Conservation (phyloP, 1,140 invertebrate species). For the Leguminivora glycinivorella region DNA sequence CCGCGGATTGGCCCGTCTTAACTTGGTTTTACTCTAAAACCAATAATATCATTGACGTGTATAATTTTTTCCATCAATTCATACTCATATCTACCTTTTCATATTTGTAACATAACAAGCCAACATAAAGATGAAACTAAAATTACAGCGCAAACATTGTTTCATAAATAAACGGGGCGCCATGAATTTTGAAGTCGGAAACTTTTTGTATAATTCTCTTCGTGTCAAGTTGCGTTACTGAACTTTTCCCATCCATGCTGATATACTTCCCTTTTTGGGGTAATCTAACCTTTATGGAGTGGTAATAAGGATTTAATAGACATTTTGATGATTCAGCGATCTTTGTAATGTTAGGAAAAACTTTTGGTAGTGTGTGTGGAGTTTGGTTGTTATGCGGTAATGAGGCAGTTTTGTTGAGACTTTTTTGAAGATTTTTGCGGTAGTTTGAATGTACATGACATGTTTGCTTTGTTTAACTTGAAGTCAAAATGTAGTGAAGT, state of each 20-base stretch:
- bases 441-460: too few relatives aligned
- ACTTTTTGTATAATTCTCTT: constrained; percentile 7
- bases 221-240: not conserved
- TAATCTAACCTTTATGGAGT: not conserved
- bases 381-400: not conserved
- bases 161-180: not conserved
- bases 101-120: too few relatives aligned
- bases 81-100: too few relatives aligned
- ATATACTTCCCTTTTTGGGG: not conserved
- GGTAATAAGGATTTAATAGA: not conserved
- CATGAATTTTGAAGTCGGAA: not conserved
- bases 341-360: not conserved
- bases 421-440: too few relatives aligned
- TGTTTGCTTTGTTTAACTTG: too few relatives aligned
- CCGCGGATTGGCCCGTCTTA: too few relatives aligned
- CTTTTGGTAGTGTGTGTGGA: not conserved
- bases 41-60: too few relatives aligned
- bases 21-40: too few relatives aligned
- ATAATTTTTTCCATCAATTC: too few relatives aligned
- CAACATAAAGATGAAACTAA: too few relatives aligned
- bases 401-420: not conserved
- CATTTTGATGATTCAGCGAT: not conserved
- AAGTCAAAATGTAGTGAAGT: too few relatives aligned
- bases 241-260: constrained; percentile 6
- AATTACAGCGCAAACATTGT: not conserved